Evolutionary conservation across 2,797 vertebrate genomes (phyloP), one percentile per base, ranked within the genome.

Genomic region (Amphiprion clarkii): DNA sequence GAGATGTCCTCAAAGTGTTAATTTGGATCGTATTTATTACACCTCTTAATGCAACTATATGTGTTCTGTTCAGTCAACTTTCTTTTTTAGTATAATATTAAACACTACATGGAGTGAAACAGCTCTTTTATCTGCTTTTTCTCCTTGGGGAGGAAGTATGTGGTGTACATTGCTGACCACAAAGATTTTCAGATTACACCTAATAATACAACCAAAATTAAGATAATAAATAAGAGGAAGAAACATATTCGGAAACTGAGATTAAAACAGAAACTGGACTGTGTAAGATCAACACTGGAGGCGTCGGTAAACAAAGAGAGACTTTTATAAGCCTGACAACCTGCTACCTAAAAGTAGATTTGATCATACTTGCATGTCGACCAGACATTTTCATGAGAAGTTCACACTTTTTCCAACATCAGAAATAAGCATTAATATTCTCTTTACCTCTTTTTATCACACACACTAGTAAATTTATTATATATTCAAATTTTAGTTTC

Each of bases 121-220:
- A 0, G 2, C 2, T 1, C 4, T 29, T 2, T 4, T 46, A 17
- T 2, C 16, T 12, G 39, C 3, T 44, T 59, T 59, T 70, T 27
- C 46, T 72, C 8, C 60, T 44, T 67, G 14, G 10, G 6, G 12
- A 49, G 55, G 33, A 55, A 55, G 39, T 48, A 9, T 71, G 67
- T 51, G 58, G 29, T 56, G 25, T n/a, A 2, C 6, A 16, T 17
- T 61, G 21, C 27, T 25, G 2, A n/a, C 68, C 71, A 49, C 54
- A 75, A 60, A 74, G 48, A 76, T 65, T 5, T 6, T 6, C 11
- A 4, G 31, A 74, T 77, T 70, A 48, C 5, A 31, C 1, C 12
- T 42, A 10, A 57, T 69, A 48, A 33, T 11, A 17, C 3, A 46
- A 31, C 3, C 17, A 25, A 33, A 21, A 9, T 9, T 2, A 19